phyloP scores from a whole-genome alignment of 2,797 vertebrate genomes.

The Borostomias antarcticus region DNA sequence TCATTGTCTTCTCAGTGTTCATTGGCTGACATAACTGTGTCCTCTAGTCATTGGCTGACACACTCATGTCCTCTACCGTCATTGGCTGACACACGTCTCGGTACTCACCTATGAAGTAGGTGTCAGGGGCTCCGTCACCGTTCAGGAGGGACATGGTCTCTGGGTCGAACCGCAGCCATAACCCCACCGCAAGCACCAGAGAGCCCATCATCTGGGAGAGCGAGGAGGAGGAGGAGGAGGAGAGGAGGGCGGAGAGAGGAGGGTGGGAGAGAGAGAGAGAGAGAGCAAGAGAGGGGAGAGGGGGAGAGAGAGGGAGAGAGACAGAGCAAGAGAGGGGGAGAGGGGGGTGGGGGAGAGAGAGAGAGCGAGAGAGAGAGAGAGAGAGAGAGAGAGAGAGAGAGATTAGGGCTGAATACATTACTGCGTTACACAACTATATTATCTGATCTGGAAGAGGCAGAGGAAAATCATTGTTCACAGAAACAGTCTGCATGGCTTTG shows the following conservation, averaged over 20 bases:
- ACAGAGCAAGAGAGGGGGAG: no score
- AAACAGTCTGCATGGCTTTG: no score
- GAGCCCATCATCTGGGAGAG: constrained; percentile 85
- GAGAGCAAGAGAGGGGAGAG: no score
- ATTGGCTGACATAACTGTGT: background rate
- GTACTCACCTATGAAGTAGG: constrained; percentile 87
- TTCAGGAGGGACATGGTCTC: constrained; percentile 79
- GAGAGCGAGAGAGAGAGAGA: no score
- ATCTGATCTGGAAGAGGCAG: no score
- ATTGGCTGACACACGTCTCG: background rate
- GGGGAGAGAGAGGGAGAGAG: no score
- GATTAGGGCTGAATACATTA: no score
- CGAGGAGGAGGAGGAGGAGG: background rate
- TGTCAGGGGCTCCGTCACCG: constrained; percentile 80
- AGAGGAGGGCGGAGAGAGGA: background rate
- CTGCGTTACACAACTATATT: no score
- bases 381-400: no score
- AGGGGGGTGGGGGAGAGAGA: no score
- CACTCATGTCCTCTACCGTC: background rate
- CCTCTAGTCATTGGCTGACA: background rate
- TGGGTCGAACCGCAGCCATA: constrained; percentile 92
- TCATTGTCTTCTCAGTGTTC: background rate
- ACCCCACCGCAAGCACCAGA: constrained; percentile 88
- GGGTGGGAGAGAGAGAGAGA: constrained; percentile 16
- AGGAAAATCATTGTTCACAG: no score